A percentile compares a stretch with the other conserved stretches of the same genome.
phyloP scores from a whole-genome alignment of 2,797 vertebrate species.

The Sciaenops ocellatus region DNA sequence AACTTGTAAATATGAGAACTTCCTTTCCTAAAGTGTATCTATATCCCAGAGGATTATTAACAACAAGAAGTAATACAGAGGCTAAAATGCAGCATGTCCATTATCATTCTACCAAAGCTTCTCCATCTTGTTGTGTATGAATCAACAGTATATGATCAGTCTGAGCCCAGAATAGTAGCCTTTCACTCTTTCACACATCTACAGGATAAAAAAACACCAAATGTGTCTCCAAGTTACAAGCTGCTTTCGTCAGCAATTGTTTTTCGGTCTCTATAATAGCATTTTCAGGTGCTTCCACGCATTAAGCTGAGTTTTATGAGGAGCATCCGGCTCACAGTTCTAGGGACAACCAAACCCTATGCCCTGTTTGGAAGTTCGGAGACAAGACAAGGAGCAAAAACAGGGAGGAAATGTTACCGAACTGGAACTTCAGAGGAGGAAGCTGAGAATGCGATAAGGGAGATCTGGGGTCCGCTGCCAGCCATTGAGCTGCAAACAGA shows the following conservation, averaged over 20 bases:
- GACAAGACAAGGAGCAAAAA: conserved; percentile 31
- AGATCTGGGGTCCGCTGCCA: conserved; percentile 30
- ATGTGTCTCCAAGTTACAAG: neutral
- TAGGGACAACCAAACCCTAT: conserved; percentile 24
- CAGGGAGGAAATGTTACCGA: conserved; percentile 12
- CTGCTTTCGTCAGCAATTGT: conserved; percentile 17
- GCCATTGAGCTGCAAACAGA: conserved; percentile 36
- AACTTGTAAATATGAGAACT: conserved; percentile 87
- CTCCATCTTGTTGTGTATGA: neutral
- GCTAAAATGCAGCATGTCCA: conserved; percentile 22
- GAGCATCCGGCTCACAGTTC: conserved; percentile 45
- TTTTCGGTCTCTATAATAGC: conserved; percentile 32
- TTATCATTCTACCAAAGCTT: neutral
- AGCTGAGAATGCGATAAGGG: conserved; percentile 50
- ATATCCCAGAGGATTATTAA: conserved; percentile 77
- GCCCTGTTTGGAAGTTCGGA: conserved; percentile 35
- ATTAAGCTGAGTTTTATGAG: conserved; percentile 28
- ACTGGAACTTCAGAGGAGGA: conserved; percentile 37
- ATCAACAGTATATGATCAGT: neutral
- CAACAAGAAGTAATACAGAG: conserved; percentile 58
- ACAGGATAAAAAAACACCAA: neutral
- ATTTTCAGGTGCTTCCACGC: conserved; percentile 61
- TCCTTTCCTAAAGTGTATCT: conserved; percentile 83
- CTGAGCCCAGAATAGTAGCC: neutral
- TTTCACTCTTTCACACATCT: neutral